Conservation (phyloP, 2,888 invertebrate species). For the Sphecodes monilicornis region DNA sequence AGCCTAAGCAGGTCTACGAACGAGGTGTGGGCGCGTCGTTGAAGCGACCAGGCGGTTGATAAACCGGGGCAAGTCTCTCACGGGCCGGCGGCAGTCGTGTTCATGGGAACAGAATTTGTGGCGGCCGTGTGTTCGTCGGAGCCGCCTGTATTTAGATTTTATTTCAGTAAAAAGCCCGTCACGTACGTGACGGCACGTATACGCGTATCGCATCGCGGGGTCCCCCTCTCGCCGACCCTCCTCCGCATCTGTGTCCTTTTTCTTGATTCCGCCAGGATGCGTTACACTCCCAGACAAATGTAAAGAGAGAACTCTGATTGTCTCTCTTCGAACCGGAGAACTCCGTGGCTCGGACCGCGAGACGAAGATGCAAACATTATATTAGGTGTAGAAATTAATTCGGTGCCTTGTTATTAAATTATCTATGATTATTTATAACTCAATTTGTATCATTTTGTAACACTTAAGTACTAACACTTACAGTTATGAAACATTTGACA, state of each 20-base stretch:
- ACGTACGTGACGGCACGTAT: conserved; percentile 79
- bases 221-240: conserved; percentile 49
- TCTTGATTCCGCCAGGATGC: conserved; percentile 32
- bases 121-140: conserved; percentile 53
- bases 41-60: conserved; percentile 46
- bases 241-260: conserved; percentile 31
- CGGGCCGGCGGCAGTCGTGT: conserved; percentile 46
- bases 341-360: too few relatives aligned
- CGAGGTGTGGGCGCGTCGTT: conserved; percentile 24
- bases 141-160: conserved; percentile 79
- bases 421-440: too few relatives aligned
- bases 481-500: too few relatives aligned
- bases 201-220: conserved; percentile 45
- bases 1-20: not conserved
- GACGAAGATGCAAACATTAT: too few relatives aligned
- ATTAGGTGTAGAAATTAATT: too few relatives aligned
- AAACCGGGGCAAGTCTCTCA: conserved; percentile 57
- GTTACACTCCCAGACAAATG: not conserved
- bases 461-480: too few relatives aligned
- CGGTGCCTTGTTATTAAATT: too few relatives aligned
- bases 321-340: not conserved
- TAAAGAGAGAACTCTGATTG: not conserved
- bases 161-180: conserved; percentile 76
- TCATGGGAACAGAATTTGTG: conserved; percentile 72
- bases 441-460: too few relatives aligned